phyloP scores from a whole-genome alignment of 1,140 invertebrate genomes.

The Anoplophora glabripennis region DNA sequence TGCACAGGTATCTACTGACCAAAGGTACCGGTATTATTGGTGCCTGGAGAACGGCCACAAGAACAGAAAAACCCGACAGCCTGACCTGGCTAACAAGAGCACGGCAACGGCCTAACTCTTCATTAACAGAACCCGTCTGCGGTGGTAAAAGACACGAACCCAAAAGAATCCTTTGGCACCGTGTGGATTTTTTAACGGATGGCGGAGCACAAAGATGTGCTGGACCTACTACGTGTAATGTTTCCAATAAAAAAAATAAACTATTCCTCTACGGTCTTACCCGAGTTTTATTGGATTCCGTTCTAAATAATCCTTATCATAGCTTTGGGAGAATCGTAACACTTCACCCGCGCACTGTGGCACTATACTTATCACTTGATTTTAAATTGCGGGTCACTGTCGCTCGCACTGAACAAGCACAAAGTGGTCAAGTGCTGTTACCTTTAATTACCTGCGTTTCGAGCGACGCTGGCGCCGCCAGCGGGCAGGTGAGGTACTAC shows the following conservation, averaged over 20 bases:
- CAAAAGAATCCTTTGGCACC: no score
- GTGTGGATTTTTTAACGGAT: constrained; percentile 3
- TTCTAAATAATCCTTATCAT: constrained; percentile 17
- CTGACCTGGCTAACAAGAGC: not conserved
- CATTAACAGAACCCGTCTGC: constrained; percentile 3
- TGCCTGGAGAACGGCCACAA: constrained; percentile 9
- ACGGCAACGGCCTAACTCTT: constrained; percentile 2
- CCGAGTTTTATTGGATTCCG: not conserved
- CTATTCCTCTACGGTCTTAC: no score
- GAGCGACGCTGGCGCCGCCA: constrained; percentile 20
- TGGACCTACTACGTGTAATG: not conserved
- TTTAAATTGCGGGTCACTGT: constrained; percentile 26
- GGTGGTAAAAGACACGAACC: no score
- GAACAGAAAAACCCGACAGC: constrained; percentile 5
- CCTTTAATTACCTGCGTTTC: constrained; percentile 29
- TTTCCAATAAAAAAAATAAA: not conserved
- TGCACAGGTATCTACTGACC: constrained; percentile 8
- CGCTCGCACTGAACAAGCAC: constrained; percentile 26
- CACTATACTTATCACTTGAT: constrained; percentile 28
- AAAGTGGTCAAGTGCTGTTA: constrained; percentile 36
- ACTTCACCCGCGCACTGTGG: constrained; percentile 14
- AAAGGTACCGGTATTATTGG: constrained; percentile 17
- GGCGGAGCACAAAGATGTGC: constrained; percentile 16
- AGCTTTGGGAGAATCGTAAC: not conserved
- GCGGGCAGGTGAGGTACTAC: constrained; percentile 26